Percentiles rank a stretch among this genome's conserved stretches.
phyloP scores from a whole-genome alignment of 2,888 invertebrate genomes.

The Xestia ashworthii region DNA sequence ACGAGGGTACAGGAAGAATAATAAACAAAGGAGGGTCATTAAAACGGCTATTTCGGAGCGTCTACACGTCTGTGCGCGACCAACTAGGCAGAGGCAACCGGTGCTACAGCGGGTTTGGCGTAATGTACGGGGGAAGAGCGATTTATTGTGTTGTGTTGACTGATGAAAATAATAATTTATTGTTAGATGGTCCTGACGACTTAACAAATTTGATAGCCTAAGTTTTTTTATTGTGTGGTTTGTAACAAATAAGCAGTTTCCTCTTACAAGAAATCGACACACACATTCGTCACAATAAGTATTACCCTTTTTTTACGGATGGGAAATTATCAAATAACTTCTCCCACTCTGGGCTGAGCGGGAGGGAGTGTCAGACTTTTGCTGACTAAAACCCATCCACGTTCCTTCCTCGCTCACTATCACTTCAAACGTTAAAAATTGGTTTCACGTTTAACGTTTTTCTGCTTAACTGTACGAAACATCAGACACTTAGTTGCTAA shows the following conservation, averaged over 20 bases:
- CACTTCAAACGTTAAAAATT: no score
- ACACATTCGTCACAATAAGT: not conserved
- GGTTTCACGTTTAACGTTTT: no score
- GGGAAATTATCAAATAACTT: no score
- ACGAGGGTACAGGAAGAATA: conserved; percentile 76
- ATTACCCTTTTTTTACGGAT: not conserved
- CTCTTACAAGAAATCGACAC: not conserved
- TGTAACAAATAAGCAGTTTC: not conserved
- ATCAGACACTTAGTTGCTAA: no score
- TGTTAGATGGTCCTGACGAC: not conserved
- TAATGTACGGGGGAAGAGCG: conserved; percentile 40
- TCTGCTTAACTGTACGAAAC: no score
- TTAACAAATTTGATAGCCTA: not conserved
- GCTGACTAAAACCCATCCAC: no score
- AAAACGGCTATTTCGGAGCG: conserved; percentile 87
- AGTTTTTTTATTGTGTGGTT: not conserved
- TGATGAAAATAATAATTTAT: not conserved
- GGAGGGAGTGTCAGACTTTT: no score
- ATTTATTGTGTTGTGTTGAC: conserved; percentile 15
- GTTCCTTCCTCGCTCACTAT: no score
- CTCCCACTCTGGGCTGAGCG: no score
- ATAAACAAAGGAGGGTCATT: conserved; percentile 88
- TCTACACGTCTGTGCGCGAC: conserved; percentile 73
- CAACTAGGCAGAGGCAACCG: conserved; percentile 69
- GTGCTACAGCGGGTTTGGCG: conserved; percentile 32